Percentiles rank a stretch among this genome's conserved stretches.
Conservation (phyloP, 2,113 vertebrate species). For the Electrona antarctica region DNA sequence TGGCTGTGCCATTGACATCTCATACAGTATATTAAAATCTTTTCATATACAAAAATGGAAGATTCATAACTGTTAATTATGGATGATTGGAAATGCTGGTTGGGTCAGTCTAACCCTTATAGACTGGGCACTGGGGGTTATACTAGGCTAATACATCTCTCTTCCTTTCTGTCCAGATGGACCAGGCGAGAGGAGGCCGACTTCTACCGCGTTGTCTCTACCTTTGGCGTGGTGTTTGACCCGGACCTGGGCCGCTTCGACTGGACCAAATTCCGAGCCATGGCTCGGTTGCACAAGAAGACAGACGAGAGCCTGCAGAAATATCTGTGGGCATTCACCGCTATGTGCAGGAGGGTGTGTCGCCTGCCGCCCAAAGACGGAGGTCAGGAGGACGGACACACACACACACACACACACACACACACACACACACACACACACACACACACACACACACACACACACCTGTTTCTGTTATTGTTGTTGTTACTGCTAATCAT, state of each 20-base stretch:
- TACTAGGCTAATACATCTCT: background rate
- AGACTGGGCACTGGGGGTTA: no score
- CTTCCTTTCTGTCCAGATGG: constrained; percentile 80
- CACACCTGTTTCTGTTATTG: background rate
- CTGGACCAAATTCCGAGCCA: constrained; percentile 98
- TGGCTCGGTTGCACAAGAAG: constrained; percentile 97
- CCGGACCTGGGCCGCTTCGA: constrained; percentile 91
- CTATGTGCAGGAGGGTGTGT: constrained; percentile 96
- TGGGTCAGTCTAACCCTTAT: no score
- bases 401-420: background rate
- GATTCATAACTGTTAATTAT: no score
- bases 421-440: background rate
- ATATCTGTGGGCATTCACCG: constrained; percentile 93
- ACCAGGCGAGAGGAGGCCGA: constrained; percentile 98
- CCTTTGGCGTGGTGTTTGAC: constrained; percentile 97
- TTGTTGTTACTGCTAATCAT: no score
- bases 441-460: background rate
- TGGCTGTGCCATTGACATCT: no score
- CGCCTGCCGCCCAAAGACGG: constrained; percentile 93
- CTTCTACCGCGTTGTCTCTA: constrained; percentile 97
- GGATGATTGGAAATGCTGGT: no score
- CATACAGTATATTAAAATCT: no score
- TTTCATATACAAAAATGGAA: no score
- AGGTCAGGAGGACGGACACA: constrained; percentile 70
- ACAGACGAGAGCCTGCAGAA: constrained; percentile 97